Base-by-base conservation (phyloP, 2,888 invertebrate genomes). In the Metallyticus violacea region DNA sequence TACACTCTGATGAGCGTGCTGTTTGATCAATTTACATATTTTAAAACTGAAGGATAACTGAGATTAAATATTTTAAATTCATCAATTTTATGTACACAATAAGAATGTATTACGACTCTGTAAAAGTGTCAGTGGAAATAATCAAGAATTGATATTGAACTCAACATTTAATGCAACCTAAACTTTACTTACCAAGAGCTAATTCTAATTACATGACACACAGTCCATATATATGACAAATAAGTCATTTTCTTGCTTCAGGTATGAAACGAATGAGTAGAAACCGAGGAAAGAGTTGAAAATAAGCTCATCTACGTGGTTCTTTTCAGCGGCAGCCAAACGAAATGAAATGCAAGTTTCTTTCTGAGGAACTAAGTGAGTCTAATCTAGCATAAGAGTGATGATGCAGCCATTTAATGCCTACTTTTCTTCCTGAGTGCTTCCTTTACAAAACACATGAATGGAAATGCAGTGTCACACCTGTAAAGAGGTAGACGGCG, bases 361-460 rank as follows among this genome's bases (percentile, higher is more conserved):
- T 62, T 81, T 81, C 81, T 81, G 29, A 40, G 29, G 81, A 76
- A 26, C 82, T 82, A 82, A 82, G 82, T 82, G 82, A 76, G 62
- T 76, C 62, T 82, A 82, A 82, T 82, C 82, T 76, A 15, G 26
- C n/a, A 82, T 76, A 82, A 82, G 62, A 76, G 29, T 76, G 62
- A 76, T 76, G 30, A 27, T 76, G 25, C 76, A 27, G 62, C 76
- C 30, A 6, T 26, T 82, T 82, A 82, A 82, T 82, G 82, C 62
- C 82, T 76, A 82, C 82, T 81, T 25, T 81, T 62, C 40, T 62
- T 81, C 81, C 29, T 9, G 30, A 30, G 81, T 30, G 26, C 81
- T 82, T 40, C 62, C 82, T 76, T 62, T 81, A 81, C 81, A 81
- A 30, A 81, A 81, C 81, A 30, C 26, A 26, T 76, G 82, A 82